A percentile compares a stretch with the other conserved stretches of the same genome.
phyloP scores from a whole-genome alignment of 2,113 vertebrate genomes.

The Prionailurus viverrinus region DNA sequence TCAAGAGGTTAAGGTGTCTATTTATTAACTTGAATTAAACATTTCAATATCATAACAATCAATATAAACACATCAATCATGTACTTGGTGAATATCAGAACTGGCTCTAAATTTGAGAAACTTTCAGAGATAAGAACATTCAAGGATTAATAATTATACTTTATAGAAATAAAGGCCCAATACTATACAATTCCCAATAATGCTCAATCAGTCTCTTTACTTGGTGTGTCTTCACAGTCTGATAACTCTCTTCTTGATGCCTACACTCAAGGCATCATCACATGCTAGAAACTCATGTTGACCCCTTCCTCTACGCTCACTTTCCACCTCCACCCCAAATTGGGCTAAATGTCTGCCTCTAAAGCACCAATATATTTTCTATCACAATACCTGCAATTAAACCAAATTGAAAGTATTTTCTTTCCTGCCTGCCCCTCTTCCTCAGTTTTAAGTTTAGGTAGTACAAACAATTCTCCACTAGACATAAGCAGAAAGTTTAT shows the following conservation, averaged over 20 bases:
- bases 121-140: neutral
- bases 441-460: neutral
- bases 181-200: neutral
- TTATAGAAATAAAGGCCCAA: conserved; percentile 23
- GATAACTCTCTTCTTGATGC: neutral
- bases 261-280: neutral
- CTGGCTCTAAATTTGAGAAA: conserved; percentile 38
- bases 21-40: neutral
- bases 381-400: neutral
- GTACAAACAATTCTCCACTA: neutral
- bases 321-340: neutral
- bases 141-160: neutral
- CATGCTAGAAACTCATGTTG: neutral
- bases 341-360: neutral
- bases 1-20: neutral
- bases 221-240: neutral
- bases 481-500: neutral
- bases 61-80: neutral
- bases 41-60: neutral
- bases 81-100: neutral
- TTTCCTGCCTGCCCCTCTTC: neutral
- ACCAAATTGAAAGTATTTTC: neutral
- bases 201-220: neutral
- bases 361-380: neutral
- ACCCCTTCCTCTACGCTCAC: neutral